phyloP scores from a whole-genome alignment of 2,888 invertebrate species.

The Hypolimnas misippus region DNA sequence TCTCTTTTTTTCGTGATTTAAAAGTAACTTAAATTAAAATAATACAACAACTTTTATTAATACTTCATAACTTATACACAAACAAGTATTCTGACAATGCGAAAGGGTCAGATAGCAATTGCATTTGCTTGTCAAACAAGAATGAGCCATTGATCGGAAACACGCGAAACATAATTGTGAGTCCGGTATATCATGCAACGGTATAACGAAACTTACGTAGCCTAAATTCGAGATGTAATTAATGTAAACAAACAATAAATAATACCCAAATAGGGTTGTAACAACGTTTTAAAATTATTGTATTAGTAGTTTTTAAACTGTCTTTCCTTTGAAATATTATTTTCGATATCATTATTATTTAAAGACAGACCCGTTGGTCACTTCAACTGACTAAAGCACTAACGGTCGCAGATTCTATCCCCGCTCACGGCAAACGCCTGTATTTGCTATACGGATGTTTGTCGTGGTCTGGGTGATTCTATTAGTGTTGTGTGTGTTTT shows the following conservation, averaged over 20 bases:
- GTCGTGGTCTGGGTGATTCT: too few relatives aligned
- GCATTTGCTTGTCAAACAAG: conserved; percentile 32
- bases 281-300: not conserved
- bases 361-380: too few relatives aligned
- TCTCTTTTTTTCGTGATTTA: too few relatives aligned
- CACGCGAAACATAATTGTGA: conserved; percentile 35
- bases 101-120: conserved; percentile 36
- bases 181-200: not conserved
- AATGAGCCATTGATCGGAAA: conserved; percentile 36
- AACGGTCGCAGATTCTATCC: too few relatives aligned
- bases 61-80: not conserved
- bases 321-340: too few relatives aligned
- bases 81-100: conserved; percentile 12
- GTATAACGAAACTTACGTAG: conserved; percentile 1
- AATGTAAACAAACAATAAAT: conserved; percentile 15
- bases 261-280: not conserved
- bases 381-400: too few relatives aligned
- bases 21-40: not conserved
- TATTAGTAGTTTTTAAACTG: not conserved
- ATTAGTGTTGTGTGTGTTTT: too few relatives aligned
- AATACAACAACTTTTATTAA: not conserved
- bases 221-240: conserved; percentile 1
- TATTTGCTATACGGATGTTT: too few relatives aligned
- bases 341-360: too few relatives aligned
- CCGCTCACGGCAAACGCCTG: too few relatives aligned